Evolutionary conservation across 2,797 vertebrate species (phyloP), one percentile per base, ranked within the genome.

Genomic region (Sylvia borin): DNA sequence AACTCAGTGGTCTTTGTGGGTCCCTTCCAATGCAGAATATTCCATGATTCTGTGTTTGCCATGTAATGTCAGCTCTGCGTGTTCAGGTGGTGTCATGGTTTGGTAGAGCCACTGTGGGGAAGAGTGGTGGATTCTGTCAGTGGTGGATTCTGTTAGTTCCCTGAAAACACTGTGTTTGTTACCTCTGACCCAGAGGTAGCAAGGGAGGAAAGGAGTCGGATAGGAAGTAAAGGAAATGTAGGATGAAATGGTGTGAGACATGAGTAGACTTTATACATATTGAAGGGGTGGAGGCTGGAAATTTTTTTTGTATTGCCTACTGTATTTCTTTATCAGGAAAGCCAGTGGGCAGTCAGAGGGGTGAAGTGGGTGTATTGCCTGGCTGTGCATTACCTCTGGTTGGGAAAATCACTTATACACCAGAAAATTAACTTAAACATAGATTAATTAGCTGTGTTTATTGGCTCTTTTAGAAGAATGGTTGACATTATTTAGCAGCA

Each of bases 51-150:
- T 22, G 4, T 58, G 40, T 22, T 22, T 72, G 38, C 24, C 3
- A 1, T 55, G 24, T 16, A 16, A 7, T 50, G 5, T 38, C 36
- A 5, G 8, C 42, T 65, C 22, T 53, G 3, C 19, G 5, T 3
- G 4, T 48, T 71, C 19, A 13, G 13, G 42, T 31, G 29, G 13
- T 71, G 34, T 8, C 21, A 29, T 13, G 14, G 8, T 13, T 54
- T 68, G 40, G 9, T 45, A 74, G 22, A 0, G 0, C 16, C 2
- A 2, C 15, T 20, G 13, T 11, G 8, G 10, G 6, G 9, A 70
- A n/a, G 9, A 67, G 32, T 0, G 3, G 10, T 27, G 2, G 10
- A 7, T 76, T 62, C 31, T 76, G 8, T 26, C 26, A 45, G 25
- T 48, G 3, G 10, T 27, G 2, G 10, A 7, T 76, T 62, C 31